Evolutionary conservation across 2,113 vertebrate genomes (phyloP).

Genomic region (Eretmochelys imbricata): DNA sequence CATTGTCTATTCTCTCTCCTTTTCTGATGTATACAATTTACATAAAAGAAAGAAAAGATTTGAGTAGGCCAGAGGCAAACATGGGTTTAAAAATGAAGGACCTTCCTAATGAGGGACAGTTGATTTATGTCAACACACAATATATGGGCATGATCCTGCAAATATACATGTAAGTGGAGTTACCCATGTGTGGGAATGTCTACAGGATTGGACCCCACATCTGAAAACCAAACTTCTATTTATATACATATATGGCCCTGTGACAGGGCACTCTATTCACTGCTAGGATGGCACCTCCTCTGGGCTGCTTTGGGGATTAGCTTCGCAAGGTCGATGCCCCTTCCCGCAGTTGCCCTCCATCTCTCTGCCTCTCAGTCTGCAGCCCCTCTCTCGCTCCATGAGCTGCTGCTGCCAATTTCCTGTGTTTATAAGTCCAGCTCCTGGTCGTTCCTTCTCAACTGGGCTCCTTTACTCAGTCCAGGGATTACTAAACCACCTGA

Average conservation of each 20-base stretch:
- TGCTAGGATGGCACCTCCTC: background rate
- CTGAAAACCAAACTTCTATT: background rate
- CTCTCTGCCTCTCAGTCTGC: background rate
- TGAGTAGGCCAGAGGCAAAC: background rate
- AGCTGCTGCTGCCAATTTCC: background rate
- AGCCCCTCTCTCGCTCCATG: background rate
- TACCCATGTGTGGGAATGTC: background rate
- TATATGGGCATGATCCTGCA: background rate
- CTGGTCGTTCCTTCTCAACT: background rate
- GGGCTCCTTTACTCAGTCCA: background rate
- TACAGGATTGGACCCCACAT: background rate
- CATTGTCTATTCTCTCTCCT: background rate
- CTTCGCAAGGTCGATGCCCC: background rate
- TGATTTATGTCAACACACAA: too few species aligned
- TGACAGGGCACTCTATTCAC: background rate
- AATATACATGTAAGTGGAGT: background rate
- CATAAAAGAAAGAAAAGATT: background rate
- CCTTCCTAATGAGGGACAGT: background rate
- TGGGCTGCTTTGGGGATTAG: background rate
- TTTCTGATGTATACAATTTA: conserved; percentile 33
- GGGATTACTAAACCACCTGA: background rate
- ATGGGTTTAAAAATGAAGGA: background rate
- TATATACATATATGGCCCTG: background rate
- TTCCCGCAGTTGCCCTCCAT: background rate
- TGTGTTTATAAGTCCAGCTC: background rate